Percentiles rank a stretch among this genome's conserved stretches.
Conservation (phyloP, 2,888 invertebrate genomes). For the Alloscopus bannaensis region DNA sequence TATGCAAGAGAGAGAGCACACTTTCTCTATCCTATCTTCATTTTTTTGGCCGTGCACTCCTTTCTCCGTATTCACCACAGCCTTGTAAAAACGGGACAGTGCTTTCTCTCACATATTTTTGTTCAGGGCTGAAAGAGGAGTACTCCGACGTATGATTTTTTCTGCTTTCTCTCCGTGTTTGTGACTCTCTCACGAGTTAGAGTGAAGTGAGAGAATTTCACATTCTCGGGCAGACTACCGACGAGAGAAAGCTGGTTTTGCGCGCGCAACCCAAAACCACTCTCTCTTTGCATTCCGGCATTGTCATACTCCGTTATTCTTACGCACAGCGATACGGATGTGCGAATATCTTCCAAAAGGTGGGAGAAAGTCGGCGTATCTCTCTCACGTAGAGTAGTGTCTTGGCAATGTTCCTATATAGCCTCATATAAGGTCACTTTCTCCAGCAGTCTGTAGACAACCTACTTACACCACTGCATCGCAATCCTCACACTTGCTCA, state of each 20-base stretch:
- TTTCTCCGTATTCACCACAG: no score
- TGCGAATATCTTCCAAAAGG: slow-evolving; percentile 15
- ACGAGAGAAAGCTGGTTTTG: slow-evolving; percentile 66
- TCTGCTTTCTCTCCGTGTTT: slow-evolving; percentile 29
- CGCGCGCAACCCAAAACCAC: slow-evolving; percentile 66
- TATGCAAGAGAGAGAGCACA: no score
- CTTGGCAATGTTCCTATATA: no score
- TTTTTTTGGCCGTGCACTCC: no score
- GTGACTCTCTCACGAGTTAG: slow-evolving; percentile 42
- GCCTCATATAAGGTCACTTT: no score
- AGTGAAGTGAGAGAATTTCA: slow-evolving; percentile 55
- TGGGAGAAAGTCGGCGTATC: no score
- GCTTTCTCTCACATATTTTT: no score
- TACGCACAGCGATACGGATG: not conserved
- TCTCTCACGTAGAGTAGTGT: no score
- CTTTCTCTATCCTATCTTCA: no score
- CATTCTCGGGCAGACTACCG: slow-evolving; percentile 53
- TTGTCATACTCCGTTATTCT: not conserved
- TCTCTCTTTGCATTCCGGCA: slow-evolving; percentile 24
- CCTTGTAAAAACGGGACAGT: no score
- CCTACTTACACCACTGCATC: slow-evolving; percentile 21
- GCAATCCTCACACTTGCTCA: slow-evolving; percentile 17
- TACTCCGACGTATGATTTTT: not conserved
- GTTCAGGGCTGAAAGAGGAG: slow-evolving; percentile 17
- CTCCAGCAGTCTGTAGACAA: slow-evolving; percentile 23